phyloP scores from a whole-genome alignment of 2,888 invertebrate species.

The Cryptocephalus moraei region DNA sequence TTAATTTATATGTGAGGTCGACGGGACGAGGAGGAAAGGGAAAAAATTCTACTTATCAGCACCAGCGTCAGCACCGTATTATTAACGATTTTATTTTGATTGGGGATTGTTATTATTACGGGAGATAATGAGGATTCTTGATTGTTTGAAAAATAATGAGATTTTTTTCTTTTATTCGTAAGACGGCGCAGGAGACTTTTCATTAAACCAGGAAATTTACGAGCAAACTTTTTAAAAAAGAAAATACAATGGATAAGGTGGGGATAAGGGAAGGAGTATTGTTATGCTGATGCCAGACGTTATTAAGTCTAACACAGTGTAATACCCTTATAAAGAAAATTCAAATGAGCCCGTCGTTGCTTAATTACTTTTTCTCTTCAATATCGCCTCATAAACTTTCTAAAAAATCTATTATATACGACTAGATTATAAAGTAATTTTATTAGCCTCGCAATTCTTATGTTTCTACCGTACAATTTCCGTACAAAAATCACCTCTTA shows the following conservation, averaged over 20 bases:
- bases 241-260: slow-evolving; percentile 5
- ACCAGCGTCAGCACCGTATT: slow-evolving; percentile 16
- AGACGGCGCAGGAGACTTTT: slow-evolving; percentile 10
- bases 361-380: too few species aligned
- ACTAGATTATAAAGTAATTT: too few species aligned
- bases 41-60: slow-evolving; percentile 16
- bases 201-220: slow-evolving; percentile 11
- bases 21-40: slow-evolving; percentile 2
- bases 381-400: too few species aligned
- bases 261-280: slow-evolving; percentile 6
- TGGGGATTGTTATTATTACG: slow-evolving; percentile 18
- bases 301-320: slow-evolving; percentile 4
- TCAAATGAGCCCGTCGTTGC: too few species aligned
- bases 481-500: too few species aligned
- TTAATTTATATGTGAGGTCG: slow-evolving; percentile 19
- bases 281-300: slow-evolving; percentile 9
- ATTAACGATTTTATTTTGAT: slow-evolving; percentile 20
- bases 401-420: too few species aligned
- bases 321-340: neutral
- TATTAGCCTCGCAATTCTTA: too few species aligned
- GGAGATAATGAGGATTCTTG: slow-evolving; percentile 16
- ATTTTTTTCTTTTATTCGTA: slow-evolving; percentile 10
- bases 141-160: slow-evolving; percentile 16
- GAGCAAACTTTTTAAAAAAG: slow-evolving; percentile 4
- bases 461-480: too few species aligned